Evolutionary conservation across 1,140 invertebrate species (phyloP), one percentile per base, ranked within the genome.

Genomic region (Nylanderia fulva): DNA sequence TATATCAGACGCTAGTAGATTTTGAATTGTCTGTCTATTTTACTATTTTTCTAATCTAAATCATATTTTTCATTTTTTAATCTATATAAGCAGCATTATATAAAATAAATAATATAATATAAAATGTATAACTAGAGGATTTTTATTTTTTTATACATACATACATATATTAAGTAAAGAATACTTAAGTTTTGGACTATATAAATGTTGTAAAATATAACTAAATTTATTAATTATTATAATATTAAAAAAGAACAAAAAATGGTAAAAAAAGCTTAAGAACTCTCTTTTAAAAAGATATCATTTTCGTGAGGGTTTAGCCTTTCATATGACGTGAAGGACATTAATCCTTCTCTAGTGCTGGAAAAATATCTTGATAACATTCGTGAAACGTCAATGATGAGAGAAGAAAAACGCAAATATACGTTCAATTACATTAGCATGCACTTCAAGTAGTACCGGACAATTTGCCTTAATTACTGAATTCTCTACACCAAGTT

Each of bases 311-410:
- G 48, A 36, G 48, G 52, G 6, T 71, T 79, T 66, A 68, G 29
- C 42, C 42, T 79, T 79, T 80, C 77, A 33, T 42, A 71, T 56
- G 45, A 36, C 58, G 24, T 58, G 64, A 80, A 71, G 24, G 77
- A 80, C 64, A 71, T 71, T 79, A 79, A 79, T 79, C 75, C 75
- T 79, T 71, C 52, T 80, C 33, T 54, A 52, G 36, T 80, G 77
- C 24, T 80, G 52, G 64, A 56, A 80, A 80, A 80, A 71, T 52
- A 80, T 80, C 77, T 80, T 80, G 77, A 80, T 80, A 80, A 80
- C 48, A 33, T 52, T 56, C 48, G 48, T 36, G 60, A 66, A 52
- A 77, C 60, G 75, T 68, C 75, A 66, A 68, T 21, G 61, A 68
- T 27, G n/a, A 24, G 18, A n/a, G n/a, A n/a, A 71, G 60, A 79